These are phyloP conservation scores for Synanthedon formicaeformis DNA, from an alignment of 2,888 invertebrate genomes.

Conservation along the genomic window DNA sequence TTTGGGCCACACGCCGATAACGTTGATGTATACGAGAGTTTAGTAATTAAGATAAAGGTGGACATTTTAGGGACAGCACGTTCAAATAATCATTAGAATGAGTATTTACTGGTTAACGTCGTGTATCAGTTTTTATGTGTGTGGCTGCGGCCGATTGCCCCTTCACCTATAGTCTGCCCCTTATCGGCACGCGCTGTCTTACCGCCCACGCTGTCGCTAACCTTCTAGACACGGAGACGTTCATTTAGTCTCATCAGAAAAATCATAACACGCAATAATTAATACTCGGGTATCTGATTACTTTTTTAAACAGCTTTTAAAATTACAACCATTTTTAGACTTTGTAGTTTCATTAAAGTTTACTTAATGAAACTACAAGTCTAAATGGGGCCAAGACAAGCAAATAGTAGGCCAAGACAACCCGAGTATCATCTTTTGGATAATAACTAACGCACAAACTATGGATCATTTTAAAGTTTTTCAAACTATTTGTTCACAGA, in stretches of 20 bases:
- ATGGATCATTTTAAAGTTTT: too few relatives aligned
- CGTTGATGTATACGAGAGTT: too few relatives aligned
- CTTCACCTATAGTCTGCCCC: conserved; percentile 17
- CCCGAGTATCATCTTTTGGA: too few relatives aligned
- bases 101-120: not conserved
- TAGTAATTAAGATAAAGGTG: not conserved
- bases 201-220: not conserved
- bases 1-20: too few relatives aligned
- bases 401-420: too few relatives aligned
- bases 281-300: too few relatives aligned
- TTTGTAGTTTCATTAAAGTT: too few relatives aligned
- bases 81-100: not conserved
- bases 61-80: not conserved
- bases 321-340: too few relatives aligned
- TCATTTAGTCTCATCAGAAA: not conserved
- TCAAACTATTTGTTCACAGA: conserved; percentile 25
- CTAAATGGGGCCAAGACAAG: too few relatives aligned
- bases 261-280: not conserved
- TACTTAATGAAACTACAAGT: too few relatives aligned
- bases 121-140: conserved; percentile 1
- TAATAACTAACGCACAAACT: too few relatives aligned
- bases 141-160: conserved; percentile 13
- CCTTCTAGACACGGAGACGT: not conserved
- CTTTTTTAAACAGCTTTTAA: too few relatives aligned
- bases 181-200: conserved; percentile 20